A percentile compares a stretch with the other conserved stretches of the same genome.
Evolutionary conservation across 2,888 invertebrate genomes (phyloP).

Genomic region (Agriotes lineatus): DNA sequence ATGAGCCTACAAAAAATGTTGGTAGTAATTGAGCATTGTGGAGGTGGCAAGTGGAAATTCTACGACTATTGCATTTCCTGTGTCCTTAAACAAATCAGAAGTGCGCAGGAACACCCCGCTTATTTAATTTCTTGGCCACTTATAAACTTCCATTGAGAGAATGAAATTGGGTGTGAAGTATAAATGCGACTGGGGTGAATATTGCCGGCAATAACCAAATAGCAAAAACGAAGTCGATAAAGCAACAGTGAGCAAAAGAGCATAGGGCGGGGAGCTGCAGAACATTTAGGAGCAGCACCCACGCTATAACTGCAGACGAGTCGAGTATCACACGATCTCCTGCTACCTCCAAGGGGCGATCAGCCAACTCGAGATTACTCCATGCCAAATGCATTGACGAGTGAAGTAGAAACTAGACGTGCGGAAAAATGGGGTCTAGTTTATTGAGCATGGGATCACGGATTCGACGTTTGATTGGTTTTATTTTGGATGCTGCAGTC

Average conservation of each 20-base stretch:
- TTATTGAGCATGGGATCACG: constrained; percentile 51
- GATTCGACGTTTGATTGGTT: background rate
- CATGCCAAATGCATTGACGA: constrained; percentile 57
- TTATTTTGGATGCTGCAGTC: constrained; percentile 18
- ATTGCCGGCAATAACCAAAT: constrained; percentile 36
- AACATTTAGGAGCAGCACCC: constrained; percentile 14
- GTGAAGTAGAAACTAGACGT: constrained; percentile 61
- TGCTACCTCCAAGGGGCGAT: constrained; percentile 53
- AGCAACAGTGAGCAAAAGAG: constrained; percentile 23
- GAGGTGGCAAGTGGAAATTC: too few species aligned
- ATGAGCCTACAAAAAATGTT: too few species aligned
- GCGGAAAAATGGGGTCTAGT: constrained; percentile 61
- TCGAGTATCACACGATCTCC: constrained; percentile 12
- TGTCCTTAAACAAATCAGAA: too few species aligned
- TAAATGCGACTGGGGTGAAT: constrained; percentile 30
- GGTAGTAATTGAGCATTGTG: too few species aligned
- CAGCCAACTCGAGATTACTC: constrained; percentile 58
- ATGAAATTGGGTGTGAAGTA: constrained; percentile 33
- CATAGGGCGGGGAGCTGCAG: constrained; percentile 7
- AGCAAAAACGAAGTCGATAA: constrained; percentile 32
- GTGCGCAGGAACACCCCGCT: constrained; percentile 2
- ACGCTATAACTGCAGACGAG: constrained; percentile 29
- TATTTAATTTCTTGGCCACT: constrained; percentile 29
- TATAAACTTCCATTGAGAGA: constrained; percentile 20
- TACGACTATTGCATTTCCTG: too few species aligned